phyloP scores from a whole-genome alignment of 2,888 invertebrate genomes.

The Endomychus coccineus region DNA sequence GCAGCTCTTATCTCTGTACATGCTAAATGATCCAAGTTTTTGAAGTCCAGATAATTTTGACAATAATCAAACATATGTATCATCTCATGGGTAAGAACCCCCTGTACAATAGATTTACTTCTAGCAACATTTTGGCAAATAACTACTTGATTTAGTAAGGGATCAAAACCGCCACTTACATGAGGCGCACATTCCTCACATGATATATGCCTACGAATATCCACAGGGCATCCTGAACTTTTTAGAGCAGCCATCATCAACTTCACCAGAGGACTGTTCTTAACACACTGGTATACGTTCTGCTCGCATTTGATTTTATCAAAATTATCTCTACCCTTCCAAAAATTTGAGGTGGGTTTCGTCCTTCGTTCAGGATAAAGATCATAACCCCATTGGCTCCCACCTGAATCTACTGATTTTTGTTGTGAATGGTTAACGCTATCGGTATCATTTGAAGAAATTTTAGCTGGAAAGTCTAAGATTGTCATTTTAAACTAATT shows the following conservation, averaged over 20 bases:
- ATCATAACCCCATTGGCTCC: conserved; percentile 62
- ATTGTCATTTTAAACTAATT: too few species aligned
- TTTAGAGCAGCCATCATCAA: conserved; percentile 79
- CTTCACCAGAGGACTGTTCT: conserved; percentile 73
- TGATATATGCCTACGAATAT: conserved; percentile 79
- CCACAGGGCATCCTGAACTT: conserved; percentile 71
- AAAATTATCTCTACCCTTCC: conserved; percentile 62
- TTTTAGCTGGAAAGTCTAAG: too few species aligned
- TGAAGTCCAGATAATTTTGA: conserved; percentile 78
- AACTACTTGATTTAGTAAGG: conserved; percentile 77
- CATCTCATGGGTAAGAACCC: conserved; percentile 84
- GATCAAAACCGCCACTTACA: conserved; percentile 89
- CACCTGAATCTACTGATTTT: conserved; percentile 10
- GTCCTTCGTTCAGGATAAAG: conserved; percentile 76
- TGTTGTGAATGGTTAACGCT: too few species aligned
- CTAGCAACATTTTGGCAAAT: conserved; percentile 82
- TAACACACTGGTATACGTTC: conserved; percentile 67
- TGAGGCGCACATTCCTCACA: conserved; percentile 82
- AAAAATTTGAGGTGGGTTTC: conserved; percentile 52
- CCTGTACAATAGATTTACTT: conserved; percentile 63
- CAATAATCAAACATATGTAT: conserved; percentile 97
- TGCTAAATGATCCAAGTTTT: conserved; percentile 84
- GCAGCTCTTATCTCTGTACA: conserved; percentile 95
- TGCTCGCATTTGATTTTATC: conserved; percentile 73
- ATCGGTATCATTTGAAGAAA: too few species aligned